Percentiles rank a stretch among this genome's conserved stretches.
These are phyloP conservation scores for Orchesella cincta DNA, from an alignment of 1,140 invertebrate genomes.

Conservation along the genomic window DNA sequence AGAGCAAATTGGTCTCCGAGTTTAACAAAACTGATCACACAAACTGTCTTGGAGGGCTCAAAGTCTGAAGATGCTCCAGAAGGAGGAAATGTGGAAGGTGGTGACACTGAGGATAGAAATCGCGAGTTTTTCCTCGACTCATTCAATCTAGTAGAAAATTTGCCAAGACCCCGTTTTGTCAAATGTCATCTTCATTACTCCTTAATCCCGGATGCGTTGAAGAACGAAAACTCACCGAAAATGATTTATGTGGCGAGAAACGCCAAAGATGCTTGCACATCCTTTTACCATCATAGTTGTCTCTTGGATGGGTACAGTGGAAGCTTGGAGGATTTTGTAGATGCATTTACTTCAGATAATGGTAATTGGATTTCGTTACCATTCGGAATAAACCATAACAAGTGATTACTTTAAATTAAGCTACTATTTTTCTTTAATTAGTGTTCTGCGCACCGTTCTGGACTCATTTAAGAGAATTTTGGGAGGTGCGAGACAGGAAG, in stretches of 20 bases:
- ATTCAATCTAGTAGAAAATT: conserved; percentile 23
- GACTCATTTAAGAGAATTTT: conserved; percentile 71
- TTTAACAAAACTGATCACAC: not conserved
- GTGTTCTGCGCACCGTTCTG: conserved; percentile 71
- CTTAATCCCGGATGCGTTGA: conserved; percentile 60
- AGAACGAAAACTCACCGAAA: conserved; percentile 14
- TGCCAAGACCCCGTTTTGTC: conserved; percentile 65
- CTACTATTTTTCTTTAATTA: too few species aligned
- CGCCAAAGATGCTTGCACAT: conserved; percentile 50
- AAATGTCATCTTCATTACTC: conserved; percentile 76
- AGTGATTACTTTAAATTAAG: too few species aligned
- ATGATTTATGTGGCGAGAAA: conserved; percentile 49
- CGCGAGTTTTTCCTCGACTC: conserved; percentile 24
- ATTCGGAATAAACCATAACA: not conserved
- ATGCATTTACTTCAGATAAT: conserved; percentile 34
- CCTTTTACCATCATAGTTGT: conserved; percentile 47
- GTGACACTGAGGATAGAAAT: conserved; percentile 2
- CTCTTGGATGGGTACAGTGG: conserved; percentile 39
- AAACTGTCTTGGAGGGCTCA: conserved; percentile 1
- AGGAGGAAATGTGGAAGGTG: not conserved
- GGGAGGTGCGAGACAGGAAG: conserved; percentile 70
- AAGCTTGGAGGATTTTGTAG: conserved; percentile 35
- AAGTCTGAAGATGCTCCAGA: not conserved
- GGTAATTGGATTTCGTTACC: conserved; percentile 18
- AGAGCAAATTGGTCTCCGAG: conserved; percentile 29